Base-by-base conservation (phyloP, 1,140 invertebrate genomes). In the Leptinotarsa defecta region DNA sequence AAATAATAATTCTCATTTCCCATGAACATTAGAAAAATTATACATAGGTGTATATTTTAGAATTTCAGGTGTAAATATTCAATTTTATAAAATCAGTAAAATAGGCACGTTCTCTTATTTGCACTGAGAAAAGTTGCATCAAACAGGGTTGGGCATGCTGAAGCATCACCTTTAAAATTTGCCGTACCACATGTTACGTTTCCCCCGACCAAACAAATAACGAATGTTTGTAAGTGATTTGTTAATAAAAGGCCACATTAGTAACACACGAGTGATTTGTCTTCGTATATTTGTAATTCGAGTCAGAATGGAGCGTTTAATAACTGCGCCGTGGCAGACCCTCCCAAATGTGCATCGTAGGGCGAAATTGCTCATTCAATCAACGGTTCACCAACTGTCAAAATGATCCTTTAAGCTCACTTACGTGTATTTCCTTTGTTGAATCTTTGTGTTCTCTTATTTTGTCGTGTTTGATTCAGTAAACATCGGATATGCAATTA, bases 361-460 rank as follows among this genome's bases (percentile, higher is more conserved):
- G 70, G 79, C 76, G 77, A 80, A 80, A 80, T 80, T 80, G 79
- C 72, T 76, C 74, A 78, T 80, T 80, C 73, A 78, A 78, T 80
- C 77, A 78, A 78, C 79, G 79, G 73, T 80, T 78, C 79, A 78
- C 68, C 78, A 80, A 78, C 79, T 80, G 77, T 80, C 79, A 80
- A 80, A 80, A 80, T 80, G 74, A 80, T 78, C 79, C 79, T 69
- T 15, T 61, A 65, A 63, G 73, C 64, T 73, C 65, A 34, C 65
- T 74, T 65, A 74, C 73, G 67, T 74, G 64, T 49, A 61, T 48
- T 68, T 74, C 73, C 73, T 74, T 69, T 69, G 73, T 74, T 24
- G 20, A 4, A 34, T 74, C 73, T 74, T 69, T 57, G 61, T 74
- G 19, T 43, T 11, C 34, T 43, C 8, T 74, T 57, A 57, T 24